A percentile compares a stretch with the other conserved stretches of the same genome.
Conservation (phyloP, 2,113 vertebrate species). For the Panthera leo region DNA sequence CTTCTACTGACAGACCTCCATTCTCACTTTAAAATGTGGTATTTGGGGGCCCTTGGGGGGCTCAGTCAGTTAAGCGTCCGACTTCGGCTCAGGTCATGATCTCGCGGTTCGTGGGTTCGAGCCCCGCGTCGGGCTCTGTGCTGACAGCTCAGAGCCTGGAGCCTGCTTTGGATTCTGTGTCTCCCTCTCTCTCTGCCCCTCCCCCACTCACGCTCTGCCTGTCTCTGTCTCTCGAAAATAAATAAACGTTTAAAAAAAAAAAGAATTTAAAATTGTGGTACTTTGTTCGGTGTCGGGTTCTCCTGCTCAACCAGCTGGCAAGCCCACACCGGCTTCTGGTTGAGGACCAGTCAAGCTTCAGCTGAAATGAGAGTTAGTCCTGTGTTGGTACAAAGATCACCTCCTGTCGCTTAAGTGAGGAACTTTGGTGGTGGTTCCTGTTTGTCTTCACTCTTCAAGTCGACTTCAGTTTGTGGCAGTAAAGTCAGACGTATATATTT, state of each 20-base stretch:
- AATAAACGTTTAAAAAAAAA: no score
- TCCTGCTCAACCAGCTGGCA: background rate
- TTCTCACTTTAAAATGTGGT: background rate
- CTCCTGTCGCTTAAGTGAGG: background rate
- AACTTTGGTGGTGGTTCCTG: background rate
- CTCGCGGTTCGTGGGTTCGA: no score
- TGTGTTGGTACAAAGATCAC: background rate
- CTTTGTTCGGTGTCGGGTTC: background rate
- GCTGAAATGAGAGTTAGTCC: background rate
- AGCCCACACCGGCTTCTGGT: background rate
- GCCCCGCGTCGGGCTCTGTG: no score
- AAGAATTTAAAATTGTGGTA: background rate
- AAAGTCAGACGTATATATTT: background rate
- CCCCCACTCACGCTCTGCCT: no score
- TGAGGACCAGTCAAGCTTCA: slow-evolving; percentile 36
- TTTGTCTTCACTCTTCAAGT: background rate
- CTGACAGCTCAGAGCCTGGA: no score
- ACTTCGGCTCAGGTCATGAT: no score
- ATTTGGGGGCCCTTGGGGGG: rapidly evolving
- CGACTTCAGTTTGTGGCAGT: background rate
- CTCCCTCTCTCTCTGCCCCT: no score
- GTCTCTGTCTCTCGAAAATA: no score
- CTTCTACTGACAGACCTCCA: background rate
- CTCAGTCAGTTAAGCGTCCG: no score
- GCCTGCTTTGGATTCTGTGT: no score